Evolutionary conservation across 2,888 invertebrate genomes (phyloP).

Genomic region (Dendrolimus pini): DNA sequence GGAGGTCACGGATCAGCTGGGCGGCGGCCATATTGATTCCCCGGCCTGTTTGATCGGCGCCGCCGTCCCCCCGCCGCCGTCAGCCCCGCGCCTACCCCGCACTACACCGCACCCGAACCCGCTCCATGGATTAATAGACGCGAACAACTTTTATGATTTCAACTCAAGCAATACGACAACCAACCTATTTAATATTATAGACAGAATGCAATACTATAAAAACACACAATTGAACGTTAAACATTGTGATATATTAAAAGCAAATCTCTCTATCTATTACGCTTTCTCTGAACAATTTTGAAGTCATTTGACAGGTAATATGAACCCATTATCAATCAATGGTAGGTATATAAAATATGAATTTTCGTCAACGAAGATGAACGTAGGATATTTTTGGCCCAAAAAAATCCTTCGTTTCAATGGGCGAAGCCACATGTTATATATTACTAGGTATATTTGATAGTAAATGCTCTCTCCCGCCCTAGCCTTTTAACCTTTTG

Average conservation of each 20-base stretch:
- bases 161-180: slow-evolving; percentile 58
- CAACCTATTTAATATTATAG: slow-evolving; percentile 38
- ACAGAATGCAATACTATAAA: background rate
- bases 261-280: too few relatives aligned
- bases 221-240: background rate
- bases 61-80: slow-evolving; percentile 45
- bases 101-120: slow-evolving; percentile 8
- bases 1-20: slow-evolving; percentile 75
- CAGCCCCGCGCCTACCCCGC: slow-evolving; percentile 18
- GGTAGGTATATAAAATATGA: too few relatives aligned
- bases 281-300: too few relatives aligned
- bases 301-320: too few relatives aligned
- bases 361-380: too few relatives aligned
- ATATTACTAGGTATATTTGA: too few relatives aligned
- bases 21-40: slow-evolving; percentile 76
- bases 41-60: slow-evolving; percentile 73
- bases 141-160: slow-evolving; percentile 76
- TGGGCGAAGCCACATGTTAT: too few relatives aligned
- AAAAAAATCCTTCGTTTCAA: too few relatives aligned
- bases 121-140: slow-evolving; percentile 67
- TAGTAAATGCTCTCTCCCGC: background rate
- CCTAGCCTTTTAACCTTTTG: slow-evolving; percentile 1
- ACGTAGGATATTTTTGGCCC: too few relatives aligned
- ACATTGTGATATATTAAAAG: background rate
- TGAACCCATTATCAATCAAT: too few relatives aligned